phyloP scores from a whole-genome alignment of 1,140 invertebrate species.

The Geopemphigus sp. region DNA sequence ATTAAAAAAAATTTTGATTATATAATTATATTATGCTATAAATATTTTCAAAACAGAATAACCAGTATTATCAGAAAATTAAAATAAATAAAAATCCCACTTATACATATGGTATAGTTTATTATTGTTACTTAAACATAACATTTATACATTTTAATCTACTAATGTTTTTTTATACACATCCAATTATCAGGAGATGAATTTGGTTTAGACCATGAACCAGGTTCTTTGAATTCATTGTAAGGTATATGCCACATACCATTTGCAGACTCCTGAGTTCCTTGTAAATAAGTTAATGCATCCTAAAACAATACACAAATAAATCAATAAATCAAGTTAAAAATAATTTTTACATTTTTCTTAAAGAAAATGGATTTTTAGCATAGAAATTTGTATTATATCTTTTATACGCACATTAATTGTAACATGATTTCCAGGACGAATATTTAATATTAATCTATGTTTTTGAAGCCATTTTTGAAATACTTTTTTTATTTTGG shows the following conservation, averaged over 20 bases:
- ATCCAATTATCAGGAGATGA: constrained; percentile 36
- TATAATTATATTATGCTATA: too few species aligned
- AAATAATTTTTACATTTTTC: not conserved
- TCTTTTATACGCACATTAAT: constrained; percentile 14
- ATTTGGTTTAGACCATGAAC: constrained; percentile 33
- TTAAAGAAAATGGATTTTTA: too few species aligned
- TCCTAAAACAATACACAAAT: not conserved
- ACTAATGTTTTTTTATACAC: constrained; percentile 15
- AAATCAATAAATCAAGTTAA: not conserved
- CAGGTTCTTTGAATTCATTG: not conserved
- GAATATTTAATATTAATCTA: constrained; percentile 22
- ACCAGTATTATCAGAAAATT: too few species aligned
- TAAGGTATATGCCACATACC: constrained; percentile 31
- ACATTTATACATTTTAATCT: not conserved
- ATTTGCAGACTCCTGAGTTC: constrained; percentile 2
- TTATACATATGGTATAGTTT: too few species aligned
- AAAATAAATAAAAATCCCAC: too few species aligned
- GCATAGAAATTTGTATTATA: too few species aligned
- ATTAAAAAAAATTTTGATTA: too few species aligned
- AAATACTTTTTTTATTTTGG: constrained; percentile 33
- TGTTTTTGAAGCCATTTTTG: constrained; percentile 50
- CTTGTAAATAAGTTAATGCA: constrained; percentile 21
- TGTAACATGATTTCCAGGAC: not conserved
- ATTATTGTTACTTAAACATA: too few species aligned
- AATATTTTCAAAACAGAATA: too few species aligned